Conservation (phyloP, 2,888 invertebrate genomes). For the Zaprionus lineosus region DNA sequence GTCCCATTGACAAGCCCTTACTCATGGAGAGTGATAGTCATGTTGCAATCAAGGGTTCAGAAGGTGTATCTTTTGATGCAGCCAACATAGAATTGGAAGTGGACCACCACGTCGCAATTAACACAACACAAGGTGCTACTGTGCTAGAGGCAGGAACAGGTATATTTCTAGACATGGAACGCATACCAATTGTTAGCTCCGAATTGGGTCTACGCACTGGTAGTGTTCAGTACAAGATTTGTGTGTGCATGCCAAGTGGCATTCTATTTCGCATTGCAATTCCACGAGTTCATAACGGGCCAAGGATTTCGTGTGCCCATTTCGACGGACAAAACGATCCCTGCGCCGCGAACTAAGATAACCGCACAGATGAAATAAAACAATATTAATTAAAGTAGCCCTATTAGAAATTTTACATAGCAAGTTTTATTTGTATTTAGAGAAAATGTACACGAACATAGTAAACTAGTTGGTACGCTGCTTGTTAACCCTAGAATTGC, state of each 20-base stretch:
- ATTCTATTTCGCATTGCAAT: slow-evolving; percentile 91
- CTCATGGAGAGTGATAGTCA: slow-evolving; percentile 87
- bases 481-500: slow-evolving; percentile 23
- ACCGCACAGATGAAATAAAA: slow-evolving; percentile 10
- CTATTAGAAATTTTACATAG: slow-evolving; percentile 58
- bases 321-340: slow-evolving; percentile 81
- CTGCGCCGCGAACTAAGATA: slow-evolving; percentile 62
- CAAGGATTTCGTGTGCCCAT: slow-evolving; percentile 81
- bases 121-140: slow-evolving; percentile 90
- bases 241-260: slow-evolving; percentile 95
- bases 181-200: slow-evolving; percentile 87
- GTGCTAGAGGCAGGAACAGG: slow-evolving; percentile 88
- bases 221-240: slow-evolving; percentile 90
- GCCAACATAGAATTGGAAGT: slow-evolving; percentile 89
- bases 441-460: slow-evolving; percentile 57
- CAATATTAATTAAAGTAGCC: slow-evolving; percentile 34
- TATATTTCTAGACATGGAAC: slow-evolving; percentile 87
- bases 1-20: slow-evolving; percentile 88
- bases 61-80: slow-evolving; percentile 89
- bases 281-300: slow-evolving; percentile 83
- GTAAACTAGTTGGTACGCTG: slow-evolving; percentile 42
- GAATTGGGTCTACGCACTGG: slow-evolving; percentile 82
- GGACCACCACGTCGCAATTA: slow-evolving; percentile 90
- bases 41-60: slow-evolving; percentile 89
- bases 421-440: slow-evolving; percentile 48